A percentile compares a stretch with the other conserved stretches of the same genome.
Conservation (phyloP, 2,797 vertebrate species). For the Rhinoraja longicauda region DNA sequence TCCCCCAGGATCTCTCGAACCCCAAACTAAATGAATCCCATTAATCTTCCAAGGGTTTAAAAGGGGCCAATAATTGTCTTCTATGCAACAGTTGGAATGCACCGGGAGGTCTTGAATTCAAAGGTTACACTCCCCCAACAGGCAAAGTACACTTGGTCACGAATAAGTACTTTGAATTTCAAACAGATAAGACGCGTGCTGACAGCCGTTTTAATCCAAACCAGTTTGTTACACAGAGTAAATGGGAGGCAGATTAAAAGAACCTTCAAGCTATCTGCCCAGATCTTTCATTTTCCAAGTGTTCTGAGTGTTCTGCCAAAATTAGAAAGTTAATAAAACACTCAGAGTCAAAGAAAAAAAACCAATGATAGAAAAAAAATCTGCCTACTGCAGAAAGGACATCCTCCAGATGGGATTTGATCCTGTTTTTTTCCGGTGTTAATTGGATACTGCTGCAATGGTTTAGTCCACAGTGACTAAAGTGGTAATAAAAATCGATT, state of each 20-base stretch:
- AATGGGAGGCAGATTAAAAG: neutral
- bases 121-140: neutral
- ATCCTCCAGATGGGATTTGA: too few relatives aligned
- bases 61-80: neutral
- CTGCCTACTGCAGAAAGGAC: too few relatives aligned
- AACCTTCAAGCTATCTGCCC: neutral
- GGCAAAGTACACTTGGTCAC: neutral
- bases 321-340: neutral
- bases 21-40: neutral
- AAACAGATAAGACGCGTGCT: neutral
- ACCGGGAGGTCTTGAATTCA: neutral
- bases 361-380: neutral
- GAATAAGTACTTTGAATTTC: neutral
- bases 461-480: neutral
- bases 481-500: neutral
- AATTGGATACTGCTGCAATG: neutral
- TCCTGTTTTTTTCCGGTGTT: neutral
- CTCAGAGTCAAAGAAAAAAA: neutral
- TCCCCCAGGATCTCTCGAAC: neutral
- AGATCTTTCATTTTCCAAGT: constrained; percentile 13
- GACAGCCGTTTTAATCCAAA: neutral
- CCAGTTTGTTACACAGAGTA: neutral
- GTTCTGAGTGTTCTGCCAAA: neutral
- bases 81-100: neutral
- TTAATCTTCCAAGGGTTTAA: neutral